Conservation (phyloP, 2,888 invertebrate species). For the Trilocha varians region DNA sequence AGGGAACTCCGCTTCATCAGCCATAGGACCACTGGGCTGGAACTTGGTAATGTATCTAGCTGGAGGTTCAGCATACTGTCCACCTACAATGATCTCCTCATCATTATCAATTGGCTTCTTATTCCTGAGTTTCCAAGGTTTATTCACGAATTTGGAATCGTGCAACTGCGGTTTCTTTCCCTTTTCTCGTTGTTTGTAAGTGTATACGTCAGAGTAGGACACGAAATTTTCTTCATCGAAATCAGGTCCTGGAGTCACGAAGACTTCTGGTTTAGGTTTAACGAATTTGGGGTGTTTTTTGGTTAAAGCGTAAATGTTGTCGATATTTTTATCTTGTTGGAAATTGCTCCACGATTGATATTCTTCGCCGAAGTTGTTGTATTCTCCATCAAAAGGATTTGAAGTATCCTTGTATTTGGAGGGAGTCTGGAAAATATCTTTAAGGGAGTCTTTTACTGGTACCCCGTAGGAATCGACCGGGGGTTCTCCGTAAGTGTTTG, state of each 20-base stretch:
- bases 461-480: conserved; percentile 45
- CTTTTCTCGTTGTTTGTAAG: conserved; percentile 18
- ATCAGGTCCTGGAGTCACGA: conserved; percentile 13
- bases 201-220: conserved; percentile 25
- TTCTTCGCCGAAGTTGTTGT: neutral
- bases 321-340: conserved; percentile 20
- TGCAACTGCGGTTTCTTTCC: conserved; percentile 22
- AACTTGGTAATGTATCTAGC: conserved; percentile 38
- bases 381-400: neutral
- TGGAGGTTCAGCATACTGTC: conserved; percentile 60
- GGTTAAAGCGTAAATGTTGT: conserved; percentile 26
- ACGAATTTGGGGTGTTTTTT: conserved; percentile 23
- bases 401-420: neutral
- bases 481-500: conserved; percentile 33
- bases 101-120: conserved; percentile 16
- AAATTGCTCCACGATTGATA: conserved; percentile 21
- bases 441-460: conserved; percentile 24
- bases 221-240: conserved; percentile 21
- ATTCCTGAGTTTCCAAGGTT: conserved; percentile 24
- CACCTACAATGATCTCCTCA: conserved; percentile 45
- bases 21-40: conserved; percentile 26
- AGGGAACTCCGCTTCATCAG: conserved; percentile 28
- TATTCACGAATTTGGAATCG: conserved; percentile 22
- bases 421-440: conserved; percentile 20
- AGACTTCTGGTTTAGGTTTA: conserved; percentile 22